phyloP scores from a whole-genome alignment of 2,113 vertebrate species.

The Pteronura brasiliensis region DNA sequence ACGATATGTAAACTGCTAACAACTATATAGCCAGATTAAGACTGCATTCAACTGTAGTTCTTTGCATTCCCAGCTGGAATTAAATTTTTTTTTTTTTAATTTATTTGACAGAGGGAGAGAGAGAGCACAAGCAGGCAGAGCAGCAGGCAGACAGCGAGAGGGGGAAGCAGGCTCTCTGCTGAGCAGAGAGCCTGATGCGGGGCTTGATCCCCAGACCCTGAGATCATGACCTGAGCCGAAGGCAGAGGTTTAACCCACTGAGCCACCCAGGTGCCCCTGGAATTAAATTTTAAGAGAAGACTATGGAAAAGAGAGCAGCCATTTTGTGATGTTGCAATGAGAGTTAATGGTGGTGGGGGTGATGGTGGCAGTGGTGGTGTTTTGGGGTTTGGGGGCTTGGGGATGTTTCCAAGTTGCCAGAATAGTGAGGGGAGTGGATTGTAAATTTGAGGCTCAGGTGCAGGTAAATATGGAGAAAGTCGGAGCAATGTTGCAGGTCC shows the following conservation, averaged over 20 bases:
- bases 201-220: no score
- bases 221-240: no score
- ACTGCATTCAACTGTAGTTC: background rate
- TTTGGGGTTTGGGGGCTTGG: background rate
- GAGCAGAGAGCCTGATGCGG: no score
- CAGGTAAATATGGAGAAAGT: background rate
- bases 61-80: background rate
- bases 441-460: background rate
- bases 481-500: background rate
- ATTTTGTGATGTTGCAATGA: background rate
- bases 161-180: no score
- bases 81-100: no score
- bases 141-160: no score
- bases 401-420: background rate
- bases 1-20: background rate
- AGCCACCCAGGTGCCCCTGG: no score
- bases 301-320: background rate
- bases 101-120: no score
- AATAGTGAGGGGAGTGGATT: background rate
- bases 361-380: no score
- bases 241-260: no score
- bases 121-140: no score
- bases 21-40: background rate
- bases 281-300: background rate
- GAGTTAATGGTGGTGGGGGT: background rate